Conservation (phyloP, 92 coral and sea anemone species). For the Plumapathes pennacea region DNA sequence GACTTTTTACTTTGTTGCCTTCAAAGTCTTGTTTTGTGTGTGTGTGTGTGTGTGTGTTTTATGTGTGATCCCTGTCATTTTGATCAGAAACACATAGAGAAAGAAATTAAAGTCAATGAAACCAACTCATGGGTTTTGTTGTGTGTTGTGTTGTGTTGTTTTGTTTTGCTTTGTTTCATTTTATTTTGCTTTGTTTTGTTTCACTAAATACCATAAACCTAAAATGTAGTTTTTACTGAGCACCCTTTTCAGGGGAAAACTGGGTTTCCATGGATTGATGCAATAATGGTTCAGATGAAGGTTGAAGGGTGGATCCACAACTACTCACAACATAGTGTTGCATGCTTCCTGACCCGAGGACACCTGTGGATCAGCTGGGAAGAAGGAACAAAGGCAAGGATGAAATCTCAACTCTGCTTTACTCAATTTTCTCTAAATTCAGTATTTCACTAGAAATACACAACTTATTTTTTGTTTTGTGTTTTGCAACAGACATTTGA, state of each 20-base stretch:
- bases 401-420: background rate
- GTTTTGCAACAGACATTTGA: conserved; percentile 77
- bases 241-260: conserved; percentile 90
- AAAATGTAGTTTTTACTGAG: too few species aligned
- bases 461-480: background rate
- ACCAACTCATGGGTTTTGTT: too few species aligned
- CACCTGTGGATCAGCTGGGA: conserved; percentile 95
- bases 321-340: conserved; percentile 73
- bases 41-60: too few species aligned
- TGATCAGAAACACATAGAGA: too few species aligned
- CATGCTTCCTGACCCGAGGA: conserved; percentile 89
- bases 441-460: background rate
- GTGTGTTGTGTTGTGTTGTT: too few species aligned
- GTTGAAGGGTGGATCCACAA: conserved; percentile 95
- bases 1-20: too few species aligned
- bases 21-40: too few species aligned
- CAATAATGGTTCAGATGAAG: conserved; percentile 69
- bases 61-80: too few species aligned
- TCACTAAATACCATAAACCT: too few species aligned
- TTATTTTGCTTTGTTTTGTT: too few species aligned
- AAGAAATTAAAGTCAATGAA: too few species aligned
- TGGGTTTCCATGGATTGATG: conserved; percentile 98
- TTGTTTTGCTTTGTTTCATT: too few species aligned
- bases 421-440: background rate
- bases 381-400: conserved; percentile 70